Conservation (phyloP, 1,140 invertebrate genomes). For the Drosophila lini region DNA sequence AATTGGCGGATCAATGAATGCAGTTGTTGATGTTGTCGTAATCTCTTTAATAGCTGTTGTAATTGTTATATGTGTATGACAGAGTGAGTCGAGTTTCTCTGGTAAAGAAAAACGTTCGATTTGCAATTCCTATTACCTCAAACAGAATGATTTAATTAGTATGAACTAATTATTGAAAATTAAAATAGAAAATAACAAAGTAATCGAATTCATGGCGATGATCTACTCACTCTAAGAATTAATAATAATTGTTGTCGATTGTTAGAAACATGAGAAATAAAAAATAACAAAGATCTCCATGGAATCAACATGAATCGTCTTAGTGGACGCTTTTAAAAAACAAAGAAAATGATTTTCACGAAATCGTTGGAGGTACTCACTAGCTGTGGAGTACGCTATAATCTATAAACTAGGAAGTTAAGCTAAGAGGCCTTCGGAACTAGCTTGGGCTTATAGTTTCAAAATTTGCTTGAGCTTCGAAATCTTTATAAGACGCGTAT, state of each 20-base stretch:
- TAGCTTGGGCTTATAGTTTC: slow-evolving; percentile 8
- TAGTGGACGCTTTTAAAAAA: neutral
- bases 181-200: neutral
- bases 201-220: neutral
- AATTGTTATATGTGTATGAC: slow-evolving; percentile 5
- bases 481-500: slow-evolving; percentile 41
- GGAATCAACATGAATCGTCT: neutral
- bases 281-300: slow-evolving; percentile 1
- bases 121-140: neutral
- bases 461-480: slow-evolving; percentile 37
- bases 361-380: slow-evolving; percentile 1
- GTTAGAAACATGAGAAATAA: slow-evolving; percentile 14
- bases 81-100: neutral
- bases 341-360: slow-evolving; percentile 4
- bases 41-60: slow-evolving; percentile 55
- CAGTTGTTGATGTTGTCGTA: slow-evolving; percentile 22
- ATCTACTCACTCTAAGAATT: neutral
- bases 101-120: neutral
- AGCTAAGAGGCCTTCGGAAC: neutral
- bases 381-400: slow-evolving; percentile 7
- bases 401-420: slow-evolving; percentile 3
- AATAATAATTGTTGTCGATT: slow-evolving; percentile 15
- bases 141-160: neutral
- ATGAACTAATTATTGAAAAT: neutral
- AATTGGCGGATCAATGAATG: slow-evolving; percentile 45